Conservation (phyloP, 2,113 vertebrate species). For the Lophius piscatorius region DNA sequence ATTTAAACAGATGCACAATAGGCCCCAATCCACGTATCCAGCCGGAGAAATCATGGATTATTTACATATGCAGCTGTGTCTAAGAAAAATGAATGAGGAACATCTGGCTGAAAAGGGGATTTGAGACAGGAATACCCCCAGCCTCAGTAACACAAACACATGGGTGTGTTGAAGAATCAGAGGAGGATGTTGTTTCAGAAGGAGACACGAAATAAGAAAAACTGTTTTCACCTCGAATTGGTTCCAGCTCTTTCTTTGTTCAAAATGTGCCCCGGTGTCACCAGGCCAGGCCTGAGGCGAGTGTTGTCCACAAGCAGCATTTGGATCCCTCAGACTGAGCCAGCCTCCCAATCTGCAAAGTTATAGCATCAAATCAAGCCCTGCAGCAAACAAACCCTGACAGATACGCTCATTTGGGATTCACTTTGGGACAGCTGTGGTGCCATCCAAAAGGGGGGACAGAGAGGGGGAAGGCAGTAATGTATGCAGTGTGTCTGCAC, state of each 20-base stretch:
- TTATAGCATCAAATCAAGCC: slow-evolving; percentile 74
- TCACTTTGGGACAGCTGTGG: slow-evolving; percentile 78
- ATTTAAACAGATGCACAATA: slow-evolving; percentile 63
- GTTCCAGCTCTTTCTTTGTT: slow-evolving; percentile 61
- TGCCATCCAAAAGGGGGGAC: slow-evolving; percentile 64
- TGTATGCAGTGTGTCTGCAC: slow-evolving; percentile 76
- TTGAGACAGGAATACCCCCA: slow-evolving; percentile 41
- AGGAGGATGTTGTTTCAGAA: slow-evolving; percentile 53
- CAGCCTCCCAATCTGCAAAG: slow-evolving; percentile 63
- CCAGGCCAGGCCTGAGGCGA: slow-evolving; percentile 64
- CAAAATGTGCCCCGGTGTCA: slow-evolving; percentile 50
- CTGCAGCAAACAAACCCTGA: slow-evolving; percentile 73
- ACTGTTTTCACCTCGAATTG: slow-evolving; percentile 28
- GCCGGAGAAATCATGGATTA: slow-evolving; percentile 78
- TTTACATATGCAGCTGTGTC: slow-evolving; percentile 80
- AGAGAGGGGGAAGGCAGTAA: slow-evolving; percentile 60
- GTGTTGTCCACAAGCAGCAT: slow-evolving; percentile 69
- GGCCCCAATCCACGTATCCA: slow-evolving; percentile 59
- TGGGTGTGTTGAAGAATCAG: slow-evolving; percentile 48
- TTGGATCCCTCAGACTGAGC: slow-evolving; percentile 44
- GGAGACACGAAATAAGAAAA: slow-evolving; percentile 39
- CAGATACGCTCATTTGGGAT: slow-evolving; percentile 77
- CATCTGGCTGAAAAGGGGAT: slow-evolving; percentile 74
- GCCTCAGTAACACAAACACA: slow-evolving; percentile 53
- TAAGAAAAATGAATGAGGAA: slow-evolving; percentile 80